These are phyloP conservation scores for Muntiacus muntjak DNA, from an alignment of 2,113 vertebrate species.

Conservation along the genomic window DNA sequence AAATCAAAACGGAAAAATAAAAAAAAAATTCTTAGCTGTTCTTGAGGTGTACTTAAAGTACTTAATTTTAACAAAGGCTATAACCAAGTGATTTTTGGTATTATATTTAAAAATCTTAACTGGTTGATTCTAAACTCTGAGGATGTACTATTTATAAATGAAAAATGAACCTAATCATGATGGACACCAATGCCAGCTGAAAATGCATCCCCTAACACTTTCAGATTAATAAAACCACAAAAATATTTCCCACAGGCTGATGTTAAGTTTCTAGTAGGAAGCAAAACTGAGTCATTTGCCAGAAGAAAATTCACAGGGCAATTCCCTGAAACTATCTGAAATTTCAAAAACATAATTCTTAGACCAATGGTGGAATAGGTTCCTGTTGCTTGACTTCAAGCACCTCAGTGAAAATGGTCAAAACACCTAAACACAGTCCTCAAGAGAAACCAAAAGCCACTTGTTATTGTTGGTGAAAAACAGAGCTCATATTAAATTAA, in stretches of 20 bases:
- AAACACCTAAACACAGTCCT: not conserved
- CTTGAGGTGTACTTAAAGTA: not conserved
- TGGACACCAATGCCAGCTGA: not conserved
- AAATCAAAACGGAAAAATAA: constrained; percentile 21
- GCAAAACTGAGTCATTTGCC: not conserved
- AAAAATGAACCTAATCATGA: constrained; percentile 13
- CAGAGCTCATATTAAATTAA: not conserved
- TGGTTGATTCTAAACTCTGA: not conserved
- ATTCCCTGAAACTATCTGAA: not conserved
- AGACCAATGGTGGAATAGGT: not conserved
- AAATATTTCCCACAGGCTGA: not conserved
- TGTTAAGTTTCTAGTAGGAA: constrained; percentile 7
- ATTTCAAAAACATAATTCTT: constrained; percentile 11
- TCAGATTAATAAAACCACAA: constrained; percentile 27
- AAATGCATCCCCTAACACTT: constrained; percentile 14
- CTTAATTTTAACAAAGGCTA: constrained; percentile 22
- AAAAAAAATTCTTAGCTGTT: not conserved
- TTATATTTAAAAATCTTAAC: constrained; percentile 23
- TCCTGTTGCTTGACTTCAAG: not conserved
- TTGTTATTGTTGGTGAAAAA: not conserved
- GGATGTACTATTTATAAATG: not conserved
- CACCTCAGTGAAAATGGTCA: not conserved
- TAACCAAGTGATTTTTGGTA: not conserved
- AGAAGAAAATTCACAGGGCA: constrained; percentile 1
- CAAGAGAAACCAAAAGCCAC: constrained; percentile 7